phyloP scores from a whole-genome alignment of 2,888 invertebrate genomes.

The Trissolcus japonicus region DNA sequence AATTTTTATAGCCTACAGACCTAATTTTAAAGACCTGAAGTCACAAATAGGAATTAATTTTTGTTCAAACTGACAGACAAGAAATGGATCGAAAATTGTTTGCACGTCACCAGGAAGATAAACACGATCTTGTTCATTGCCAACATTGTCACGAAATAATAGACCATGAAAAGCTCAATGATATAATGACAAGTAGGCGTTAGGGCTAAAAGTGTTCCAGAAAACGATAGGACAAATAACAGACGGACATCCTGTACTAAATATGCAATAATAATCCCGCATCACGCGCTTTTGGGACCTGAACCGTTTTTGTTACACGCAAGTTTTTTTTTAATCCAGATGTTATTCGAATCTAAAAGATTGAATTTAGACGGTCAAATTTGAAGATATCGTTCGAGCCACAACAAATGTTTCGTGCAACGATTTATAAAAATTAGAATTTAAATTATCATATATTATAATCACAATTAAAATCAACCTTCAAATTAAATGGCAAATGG shows the following conservation, averaged over 20 bases:
- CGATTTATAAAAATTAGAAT: no score
- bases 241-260: constrained; percentile 71
- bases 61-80: neutral
- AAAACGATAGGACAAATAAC: constrained; percentile 67
- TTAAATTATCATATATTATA: no score
- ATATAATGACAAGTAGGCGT: constrained; percentile 68
- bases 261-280: constrained; percentile 66
- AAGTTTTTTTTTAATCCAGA: constrained; percentile 23
- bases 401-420: no score
- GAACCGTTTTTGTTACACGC: constrained; percentile 35
- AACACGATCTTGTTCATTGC: constrained; percentile 41
- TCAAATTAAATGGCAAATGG: no score
- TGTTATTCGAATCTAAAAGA: neutral
- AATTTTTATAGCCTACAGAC: neutral
- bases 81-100: constrained; percentile 9
- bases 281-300: constrained; percentile 65
- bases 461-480: no score
- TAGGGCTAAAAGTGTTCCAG: constrained; percentile 63
- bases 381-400: no score
- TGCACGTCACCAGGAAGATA: constrained; percentile 26
- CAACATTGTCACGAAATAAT: constrained; percentile 51
- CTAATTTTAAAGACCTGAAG: no score
- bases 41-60: neutral
- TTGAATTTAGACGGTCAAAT: no score
- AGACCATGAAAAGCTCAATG: constrained; percentile 64